A percentile compares a stretch with the other conserved stretches of the same genome.
Evolutionary conservation across 2,888 invertebrate genomes (phyloP).

Genomic region (Dermolepida albohirtum): DNA sequence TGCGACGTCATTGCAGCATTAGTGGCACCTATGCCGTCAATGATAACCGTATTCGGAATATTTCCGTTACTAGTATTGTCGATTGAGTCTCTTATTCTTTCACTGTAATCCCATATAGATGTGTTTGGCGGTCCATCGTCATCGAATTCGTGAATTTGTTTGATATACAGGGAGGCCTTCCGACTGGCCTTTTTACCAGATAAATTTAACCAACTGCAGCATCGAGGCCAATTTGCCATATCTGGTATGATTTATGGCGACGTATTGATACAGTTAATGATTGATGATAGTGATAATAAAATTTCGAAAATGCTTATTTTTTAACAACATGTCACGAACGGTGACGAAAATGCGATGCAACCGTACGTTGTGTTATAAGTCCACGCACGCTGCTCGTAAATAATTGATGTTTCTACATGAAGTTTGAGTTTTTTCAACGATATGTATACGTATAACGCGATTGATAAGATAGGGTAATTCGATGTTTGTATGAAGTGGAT

Average conservation of each 20-base stretch:
- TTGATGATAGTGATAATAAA: no score
- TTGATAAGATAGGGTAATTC: constrained; percentile 31
- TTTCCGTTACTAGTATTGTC: neutral
- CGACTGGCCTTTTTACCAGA: constrained; percentile 20
- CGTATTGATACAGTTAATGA: no score
- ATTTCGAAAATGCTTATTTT: constrained; percentile 7
- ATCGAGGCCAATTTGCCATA: constrained; percentile 31
- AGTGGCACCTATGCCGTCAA: no score
- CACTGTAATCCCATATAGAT: neutral
- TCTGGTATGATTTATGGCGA: neutral
- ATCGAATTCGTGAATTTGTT: constrained; percentile 17
- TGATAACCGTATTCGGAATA: no score
- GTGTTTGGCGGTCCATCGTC: constrained; percentile 3
- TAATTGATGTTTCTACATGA: constrained; percentile 28
- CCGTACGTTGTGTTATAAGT: neutral
- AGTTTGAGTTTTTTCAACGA: constrained; percentile 19
- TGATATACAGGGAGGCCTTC: constrained; percentile 12
- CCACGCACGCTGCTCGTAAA: constrained; percentile 1
- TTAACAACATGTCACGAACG: constrained; percentile 21
- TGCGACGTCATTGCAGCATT: no score
- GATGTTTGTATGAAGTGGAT: constrained; percentile 26
- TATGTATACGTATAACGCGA: neutral
- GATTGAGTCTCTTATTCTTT: neutral
- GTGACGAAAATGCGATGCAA: neutral
- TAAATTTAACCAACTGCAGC: constrained; percentile 16